These are phyloP conservation scores for Edolisoma coerulescens DNA, from an alignment of 2,113 vertebrate genomes.

Conservation along the genomic window DNA sequence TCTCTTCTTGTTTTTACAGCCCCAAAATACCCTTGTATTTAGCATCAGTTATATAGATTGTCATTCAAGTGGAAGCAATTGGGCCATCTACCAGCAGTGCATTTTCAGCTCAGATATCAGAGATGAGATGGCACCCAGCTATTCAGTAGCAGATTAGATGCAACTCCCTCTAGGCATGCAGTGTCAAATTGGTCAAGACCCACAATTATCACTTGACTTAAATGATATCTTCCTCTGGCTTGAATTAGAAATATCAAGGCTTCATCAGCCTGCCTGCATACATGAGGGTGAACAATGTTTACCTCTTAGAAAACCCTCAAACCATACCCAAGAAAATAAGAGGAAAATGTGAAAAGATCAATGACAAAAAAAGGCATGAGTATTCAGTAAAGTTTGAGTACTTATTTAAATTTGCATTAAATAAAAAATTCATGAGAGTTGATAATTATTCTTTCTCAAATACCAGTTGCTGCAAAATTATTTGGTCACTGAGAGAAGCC, in stretches of 20 bases:
- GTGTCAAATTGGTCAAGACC: constrained; percentile 46
- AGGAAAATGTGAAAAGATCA: background rate
- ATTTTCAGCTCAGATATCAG: constrained; percentile 66
- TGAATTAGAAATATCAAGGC: constrained; percentile 36
- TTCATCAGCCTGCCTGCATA: background rate
- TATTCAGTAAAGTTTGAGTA: background rate
- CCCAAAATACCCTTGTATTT: background rate
- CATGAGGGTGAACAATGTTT: background rate
- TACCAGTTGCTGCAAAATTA: background rate
- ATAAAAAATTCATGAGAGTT: background rate
- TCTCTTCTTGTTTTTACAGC: constrained; percentile 4
- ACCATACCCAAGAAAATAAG: background rate
- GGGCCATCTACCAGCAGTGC: background rate
- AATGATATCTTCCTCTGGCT: constrained; percentile 37
- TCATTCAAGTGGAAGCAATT: constrained; percentile 43
- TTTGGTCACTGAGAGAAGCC: background rate
- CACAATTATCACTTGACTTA: constrained; percentile 49
- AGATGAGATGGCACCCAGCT: constrained; percentile 43
- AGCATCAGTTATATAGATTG: background rate
- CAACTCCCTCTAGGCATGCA: background rate
- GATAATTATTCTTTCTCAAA: background rate
- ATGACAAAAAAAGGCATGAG: background rate
- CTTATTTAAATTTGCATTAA: background rate
- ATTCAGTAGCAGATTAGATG: constrained; percentile 40
- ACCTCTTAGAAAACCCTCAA: background rate